These are phyloP conservation scores for Gulo gulo DNA, from an alignment of 2,113 vertebrate genomes.

Conservation along the genomic window DNA sequence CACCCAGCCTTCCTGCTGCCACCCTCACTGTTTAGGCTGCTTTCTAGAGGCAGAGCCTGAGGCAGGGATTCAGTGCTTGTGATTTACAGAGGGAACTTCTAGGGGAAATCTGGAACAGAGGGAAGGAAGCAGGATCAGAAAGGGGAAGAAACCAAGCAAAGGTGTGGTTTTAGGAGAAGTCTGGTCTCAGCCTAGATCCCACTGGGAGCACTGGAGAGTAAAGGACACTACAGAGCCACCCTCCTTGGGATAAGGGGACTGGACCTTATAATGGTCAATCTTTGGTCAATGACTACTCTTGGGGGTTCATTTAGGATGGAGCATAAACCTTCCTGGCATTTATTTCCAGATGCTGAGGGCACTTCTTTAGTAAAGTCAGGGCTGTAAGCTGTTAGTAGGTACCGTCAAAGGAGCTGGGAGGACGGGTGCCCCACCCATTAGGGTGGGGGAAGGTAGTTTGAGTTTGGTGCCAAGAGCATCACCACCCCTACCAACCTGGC, in stretches of 20 bases:
- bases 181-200: background rate
- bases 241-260: background rate
- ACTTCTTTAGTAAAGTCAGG: background rate
- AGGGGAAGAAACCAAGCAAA: background rate
- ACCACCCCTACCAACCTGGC: background rate
- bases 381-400: background rate
- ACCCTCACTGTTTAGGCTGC: background rate
- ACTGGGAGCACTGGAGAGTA: background rate
- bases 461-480: background rate
- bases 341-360: background rate
- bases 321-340: background rate
- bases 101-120: background rate
- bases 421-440: background rate
- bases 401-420: background rate
- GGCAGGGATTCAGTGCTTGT: background rate
- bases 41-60: background rate
- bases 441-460: background rate
- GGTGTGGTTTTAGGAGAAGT: background rate
- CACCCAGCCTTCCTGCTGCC: background rate
- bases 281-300: background rate
- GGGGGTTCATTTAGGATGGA: background rate
- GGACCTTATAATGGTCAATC: background rate
- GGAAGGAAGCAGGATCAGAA: background rate
- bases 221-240: background rate
- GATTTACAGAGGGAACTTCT: background rate